Percentiles rank a stretch among this genome's conserved stretches.
Conservation (phyloP, 2,113 vertebrate genomes). For the Leucoraja erinaceus region DNA sequence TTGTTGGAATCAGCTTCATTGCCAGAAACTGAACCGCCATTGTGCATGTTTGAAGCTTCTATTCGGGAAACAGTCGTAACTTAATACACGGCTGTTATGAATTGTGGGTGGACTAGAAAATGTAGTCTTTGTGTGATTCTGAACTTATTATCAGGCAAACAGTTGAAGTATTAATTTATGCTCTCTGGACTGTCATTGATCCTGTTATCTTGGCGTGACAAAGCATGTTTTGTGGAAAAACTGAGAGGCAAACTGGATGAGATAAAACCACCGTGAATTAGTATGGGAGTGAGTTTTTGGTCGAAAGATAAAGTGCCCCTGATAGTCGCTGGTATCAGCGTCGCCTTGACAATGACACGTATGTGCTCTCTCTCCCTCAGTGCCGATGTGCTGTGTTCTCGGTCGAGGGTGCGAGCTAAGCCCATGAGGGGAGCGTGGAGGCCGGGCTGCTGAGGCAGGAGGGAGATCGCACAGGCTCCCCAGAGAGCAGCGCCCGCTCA, state of each 20-base stretch:
- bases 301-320: constrained; percentile 1
- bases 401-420: neutral
- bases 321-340: neutral
- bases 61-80: neutral
- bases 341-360: neutral
- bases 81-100: constrained; percentile 1
- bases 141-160: constrained; percentile 2
- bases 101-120: neutral
- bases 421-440: neutral
- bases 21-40: constrained; percentile 15
- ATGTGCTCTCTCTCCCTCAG: neutral
- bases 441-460: neutral
- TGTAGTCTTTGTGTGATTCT: neutral
- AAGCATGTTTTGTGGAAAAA: constrained; percentile 2
- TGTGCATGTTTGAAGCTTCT: neutral
- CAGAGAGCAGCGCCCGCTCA: neutral
- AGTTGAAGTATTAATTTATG: constrained; percentile 6
- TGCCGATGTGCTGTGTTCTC: neutral
- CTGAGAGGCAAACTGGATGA: neutral
- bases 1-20: neutral
- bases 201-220: neutral
- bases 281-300: neutral
- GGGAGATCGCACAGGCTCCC: neutral
- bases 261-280: neutral
- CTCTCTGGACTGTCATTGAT: neutral